Conservation (phyloP, 2,797 vertebrate species). For the Siniperca scherzeri region DNA sequence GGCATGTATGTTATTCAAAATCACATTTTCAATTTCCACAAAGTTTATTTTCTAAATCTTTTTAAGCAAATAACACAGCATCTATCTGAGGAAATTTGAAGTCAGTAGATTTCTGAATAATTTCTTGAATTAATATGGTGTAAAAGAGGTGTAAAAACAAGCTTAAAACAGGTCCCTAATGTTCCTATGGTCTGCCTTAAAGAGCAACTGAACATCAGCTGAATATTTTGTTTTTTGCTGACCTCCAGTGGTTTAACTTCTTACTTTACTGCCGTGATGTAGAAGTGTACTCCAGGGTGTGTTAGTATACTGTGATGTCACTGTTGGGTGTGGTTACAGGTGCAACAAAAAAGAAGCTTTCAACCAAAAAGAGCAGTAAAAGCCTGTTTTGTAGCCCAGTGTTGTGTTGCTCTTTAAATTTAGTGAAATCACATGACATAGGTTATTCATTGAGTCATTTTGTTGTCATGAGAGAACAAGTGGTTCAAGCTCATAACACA, state of each 20-base stretch:
- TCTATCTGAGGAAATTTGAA: conserved; percentile 1
- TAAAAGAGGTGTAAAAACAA: conserved; percentile 12
- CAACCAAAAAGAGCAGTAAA: not conserved
- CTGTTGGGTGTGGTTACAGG: not conserved
- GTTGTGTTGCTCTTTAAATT: conserved; percentile 14
- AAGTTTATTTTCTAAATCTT: not conserved
- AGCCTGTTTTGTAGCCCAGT: not conserved
- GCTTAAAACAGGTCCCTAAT: not conserved
- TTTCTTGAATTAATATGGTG: not conserved
- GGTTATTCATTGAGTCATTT: not conserved
- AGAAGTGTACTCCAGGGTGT: not conserved
- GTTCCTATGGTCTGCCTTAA: not conserved
- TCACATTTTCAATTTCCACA: conserved; percentile 10
- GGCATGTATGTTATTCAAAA: not conserved
- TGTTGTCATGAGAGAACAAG: conserved; percentile 64
- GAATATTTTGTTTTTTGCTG: not conserved
- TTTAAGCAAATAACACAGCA: conserved; percentile 19
- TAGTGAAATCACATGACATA: not conserved
- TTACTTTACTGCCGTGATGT: not conserved
- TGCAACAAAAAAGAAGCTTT: conserved; percentile 14
- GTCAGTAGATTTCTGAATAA: conserved; percentile 8
- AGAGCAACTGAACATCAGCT: conserved; percentile 20
- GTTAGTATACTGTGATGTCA: not conserved
- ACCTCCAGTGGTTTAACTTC: not conserved
- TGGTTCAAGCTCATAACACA: conserved; percentile 81